Conservation (phyloP, 2,888 invertebrate species). For the Heteromurus nitidus region DNA sequence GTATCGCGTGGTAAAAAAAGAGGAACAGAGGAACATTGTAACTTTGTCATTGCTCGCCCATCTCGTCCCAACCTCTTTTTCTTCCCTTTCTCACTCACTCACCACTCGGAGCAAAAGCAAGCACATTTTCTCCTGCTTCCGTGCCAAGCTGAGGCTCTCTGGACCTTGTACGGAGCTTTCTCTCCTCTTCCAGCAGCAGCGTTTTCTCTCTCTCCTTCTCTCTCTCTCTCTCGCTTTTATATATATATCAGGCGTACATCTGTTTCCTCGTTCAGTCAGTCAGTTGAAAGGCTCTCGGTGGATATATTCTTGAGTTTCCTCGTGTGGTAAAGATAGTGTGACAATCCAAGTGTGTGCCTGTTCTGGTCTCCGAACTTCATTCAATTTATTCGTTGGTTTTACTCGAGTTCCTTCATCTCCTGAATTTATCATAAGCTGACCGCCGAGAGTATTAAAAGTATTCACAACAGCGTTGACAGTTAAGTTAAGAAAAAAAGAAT, state of each 20-base stretch:
- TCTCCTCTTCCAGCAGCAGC: not conserved
- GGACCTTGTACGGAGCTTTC: slow-evolving; percentile 33
- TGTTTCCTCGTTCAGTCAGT: slow-evolving; percentile 55
- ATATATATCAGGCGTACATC: slow-evolving; percentile 54
- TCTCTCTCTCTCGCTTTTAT: slow-evolving; percentile 6
- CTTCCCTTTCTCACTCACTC: slow-evolving; percentile 9
- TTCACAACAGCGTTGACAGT: slow-evolving; percentile 6
- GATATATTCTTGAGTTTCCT: slow-evolving; percentile 30
- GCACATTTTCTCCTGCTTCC: slow-evolving; percentile 54
- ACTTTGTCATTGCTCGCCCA: slow-evolving; percentile 59
- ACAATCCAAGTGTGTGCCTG: too few species aligned
- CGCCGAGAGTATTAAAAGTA: not conserved
- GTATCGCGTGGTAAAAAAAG: not conserved
- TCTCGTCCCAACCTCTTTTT: slow-evolving; percentile 17
- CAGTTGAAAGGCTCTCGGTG: slow-evolving; percentile 42
- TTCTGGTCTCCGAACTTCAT: slow-evolving; percentile 27
- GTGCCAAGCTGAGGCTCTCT: slow-evolving; percentile 31
- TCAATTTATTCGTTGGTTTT: slow-evolving; percentile 25
- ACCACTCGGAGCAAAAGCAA: slow-evolving; percentile 44
- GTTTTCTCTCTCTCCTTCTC: not conserved
- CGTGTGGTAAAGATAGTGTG: too few species aligned
- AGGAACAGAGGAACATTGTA: slow-evolving; percentile 47
- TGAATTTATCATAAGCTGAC: slow-evolving; percentile 35
- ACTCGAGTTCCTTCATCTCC: not conserved
- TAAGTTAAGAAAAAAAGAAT: not conserved